Evolutionary conservation across 2,888 invertebrate species (phyloP).

Genomic region (Eristalis tenax): DNA sequence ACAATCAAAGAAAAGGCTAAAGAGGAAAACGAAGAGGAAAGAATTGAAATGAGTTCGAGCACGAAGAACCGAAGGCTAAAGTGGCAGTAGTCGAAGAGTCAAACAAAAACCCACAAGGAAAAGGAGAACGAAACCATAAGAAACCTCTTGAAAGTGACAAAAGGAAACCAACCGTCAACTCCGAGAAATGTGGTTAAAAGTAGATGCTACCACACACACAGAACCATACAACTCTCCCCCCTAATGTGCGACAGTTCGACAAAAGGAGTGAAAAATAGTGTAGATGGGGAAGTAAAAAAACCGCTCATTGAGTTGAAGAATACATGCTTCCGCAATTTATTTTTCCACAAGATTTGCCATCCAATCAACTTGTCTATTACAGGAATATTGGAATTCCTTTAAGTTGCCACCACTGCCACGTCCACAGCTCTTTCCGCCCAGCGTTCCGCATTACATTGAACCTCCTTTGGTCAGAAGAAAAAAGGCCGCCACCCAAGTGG

Average conservation of each 20-base stretch:
- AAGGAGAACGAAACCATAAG: conserved; percentile 24
- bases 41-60: conserved; percentile 23
- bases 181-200: conserved; percentile 46
- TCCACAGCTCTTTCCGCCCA: conserved; percentile 9
- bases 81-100: conserved; percentile 9
- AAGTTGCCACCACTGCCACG: conserved; percentile 48
- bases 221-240: conserved; percentile 5
- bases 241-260: conserved; percentile 24
- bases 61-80: conserved; percentile 37
- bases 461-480: conserved; percentile 14
- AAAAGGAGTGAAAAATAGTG: conserved; percentile 43
- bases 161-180: conserved; percentile 57
- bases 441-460: conserved; percentile 28
- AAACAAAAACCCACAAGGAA: conserved; percentile 11
- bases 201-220: conserved; percentile 58
- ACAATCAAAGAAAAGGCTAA: conserved; percentile 51
- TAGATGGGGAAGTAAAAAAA: conserved; percentile 43
- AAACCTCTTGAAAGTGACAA: conserved; percentile 62
- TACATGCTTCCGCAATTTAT: conserved; percentile 74
- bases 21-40: background rate
- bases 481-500: conserved; percentile 23
- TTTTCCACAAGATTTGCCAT: conserved; percentile 74
- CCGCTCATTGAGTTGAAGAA: conserved; percentile 66
- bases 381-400: conserved; percentile 72
- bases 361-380: conserved; percentile 75